A percentile compares a stretch with the other conserved stretches of the same genome.
Conservation (phyloP, 2,113 vertebrate species). For the Aleadryas rufinucha region DNA sequence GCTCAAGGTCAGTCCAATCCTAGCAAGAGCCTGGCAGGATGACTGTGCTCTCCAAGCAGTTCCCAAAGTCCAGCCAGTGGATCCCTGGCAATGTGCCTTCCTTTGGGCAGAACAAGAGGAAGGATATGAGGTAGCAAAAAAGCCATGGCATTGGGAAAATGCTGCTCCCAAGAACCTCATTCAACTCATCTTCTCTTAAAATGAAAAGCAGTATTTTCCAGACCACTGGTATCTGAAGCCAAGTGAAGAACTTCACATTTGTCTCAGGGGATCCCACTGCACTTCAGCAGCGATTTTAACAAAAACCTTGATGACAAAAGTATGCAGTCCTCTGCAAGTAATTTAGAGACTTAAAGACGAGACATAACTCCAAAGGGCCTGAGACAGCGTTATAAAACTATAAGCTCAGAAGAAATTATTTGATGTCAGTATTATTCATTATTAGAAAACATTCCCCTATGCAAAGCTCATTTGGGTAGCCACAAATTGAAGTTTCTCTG, state of each 20-base stretch:
- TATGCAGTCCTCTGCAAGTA: background rate
- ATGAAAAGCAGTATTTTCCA: slow-evolving; percentile 31
- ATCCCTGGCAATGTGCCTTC: background rate
- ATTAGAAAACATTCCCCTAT: background rate
- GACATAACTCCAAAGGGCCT: background rate
- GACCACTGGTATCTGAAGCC: background rate
- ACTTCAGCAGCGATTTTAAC: slow-evolving; percentile 12
- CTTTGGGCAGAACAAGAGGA: background rate
- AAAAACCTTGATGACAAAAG: slow-evolving; percentile 29
- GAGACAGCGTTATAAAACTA: background rate
- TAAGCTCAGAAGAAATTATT: background rate
- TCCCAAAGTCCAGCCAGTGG: background rate
- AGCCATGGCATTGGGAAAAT: background rate
- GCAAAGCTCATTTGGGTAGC: background rate
- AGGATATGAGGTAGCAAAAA: background rate
- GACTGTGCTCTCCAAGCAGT: background rate
- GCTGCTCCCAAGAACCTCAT: background rate
- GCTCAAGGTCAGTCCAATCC: background rate
- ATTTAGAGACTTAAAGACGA: slow-evolving; percentile 4
- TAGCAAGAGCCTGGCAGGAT: background rate
- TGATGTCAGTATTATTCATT: background rate
- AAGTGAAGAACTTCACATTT: background rate
- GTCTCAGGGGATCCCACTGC: slow-evolving; percentile 23
- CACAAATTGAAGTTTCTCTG: background rate
- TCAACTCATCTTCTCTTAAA: background rate